Percentiles rank a stretch among this genome's conserved stretches.
These are phyloP conservation scores for Drosophila siamana DNA, from an alignment of 2,888 invertebrate genomes.

Conservation along the genomic window DNA sequence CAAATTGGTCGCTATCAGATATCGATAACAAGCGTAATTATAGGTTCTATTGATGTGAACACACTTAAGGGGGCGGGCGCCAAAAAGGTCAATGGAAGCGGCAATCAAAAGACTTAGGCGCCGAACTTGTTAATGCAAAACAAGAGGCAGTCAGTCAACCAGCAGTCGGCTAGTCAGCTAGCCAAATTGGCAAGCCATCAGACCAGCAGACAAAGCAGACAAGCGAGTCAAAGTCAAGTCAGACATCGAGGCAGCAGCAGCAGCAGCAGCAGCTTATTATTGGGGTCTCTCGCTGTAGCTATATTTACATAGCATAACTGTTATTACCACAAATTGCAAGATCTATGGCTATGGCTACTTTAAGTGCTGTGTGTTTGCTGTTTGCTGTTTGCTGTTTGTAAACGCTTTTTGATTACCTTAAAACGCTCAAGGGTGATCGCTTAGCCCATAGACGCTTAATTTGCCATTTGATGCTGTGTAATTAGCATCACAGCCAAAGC, in stretches of 20 bases:
- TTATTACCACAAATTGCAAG: constrained; percentile 35
- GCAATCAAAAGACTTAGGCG: constrained; percentile 50
- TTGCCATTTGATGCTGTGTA: constrained; percentile 29
- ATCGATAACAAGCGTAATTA: constrained; percentile 36
- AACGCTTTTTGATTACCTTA: constrained; percentile 55
- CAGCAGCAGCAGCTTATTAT: constrained; percentile 3
- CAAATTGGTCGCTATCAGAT: constrained; percentile 17
- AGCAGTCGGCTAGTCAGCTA: neutral
- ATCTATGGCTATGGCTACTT: neutral
- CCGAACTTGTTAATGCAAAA: constrained; percentile 45
- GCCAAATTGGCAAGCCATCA: neutral
- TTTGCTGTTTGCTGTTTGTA: constrained; percentile 9
- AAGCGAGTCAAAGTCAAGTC: constrained; percentile 41
- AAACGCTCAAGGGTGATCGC: constrained; percentile 61
- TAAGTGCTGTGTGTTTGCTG: neutral
- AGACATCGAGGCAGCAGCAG: constrained; percentile 31
- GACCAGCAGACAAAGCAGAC: neutral
- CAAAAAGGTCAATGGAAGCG: constrained; percentile 58
- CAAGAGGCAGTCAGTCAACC: neutral
- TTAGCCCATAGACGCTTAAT: constrained; percentile 22
- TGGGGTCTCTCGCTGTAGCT: constrained; percentile 13
- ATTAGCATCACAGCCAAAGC: constrained; percentile 16
- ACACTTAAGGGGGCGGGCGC: constrained; percentile 25
- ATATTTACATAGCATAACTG: constrained; percentile 30
- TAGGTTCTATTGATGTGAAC: constrained; percentile 5